Conservation (phyloP, 2,113 vertebrate species). For the Lipotes vexillifer region DNA sequence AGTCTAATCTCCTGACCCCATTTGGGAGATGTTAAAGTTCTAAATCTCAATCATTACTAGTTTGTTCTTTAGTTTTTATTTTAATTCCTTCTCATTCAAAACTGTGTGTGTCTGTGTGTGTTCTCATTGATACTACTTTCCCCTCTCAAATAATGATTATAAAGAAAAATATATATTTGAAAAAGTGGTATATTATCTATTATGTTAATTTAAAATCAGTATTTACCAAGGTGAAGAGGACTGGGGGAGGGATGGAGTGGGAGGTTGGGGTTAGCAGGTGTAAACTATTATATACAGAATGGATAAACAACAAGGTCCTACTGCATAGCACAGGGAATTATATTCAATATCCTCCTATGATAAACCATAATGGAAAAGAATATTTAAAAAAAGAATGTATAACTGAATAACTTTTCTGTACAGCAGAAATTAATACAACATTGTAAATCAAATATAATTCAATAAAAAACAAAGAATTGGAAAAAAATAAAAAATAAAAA, state of each 20-base stretch:
- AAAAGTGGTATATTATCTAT: neutral
- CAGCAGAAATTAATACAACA: too few relatives aligned
- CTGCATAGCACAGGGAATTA: too few relatives aligned
- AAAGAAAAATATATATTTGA: neutral
- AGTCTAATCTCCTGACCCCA: neutral
- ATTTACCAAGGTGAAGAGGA: neutral
- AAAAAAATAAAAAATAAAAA: fast-evolving
- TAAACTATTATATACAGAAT: too few relatives aligned
- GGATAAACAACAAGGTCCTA: too few relatives aligned
- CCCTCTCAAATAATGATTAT: neutral
- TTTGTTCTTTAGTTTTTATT: neutral
- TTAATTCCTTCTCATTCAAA: neutral
- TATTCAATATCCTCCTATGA: too few relatives aligned
- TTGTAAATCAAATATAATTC: too few relatives aligned
- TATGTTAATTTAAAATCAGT: neutral
- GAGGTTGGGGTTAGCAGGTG: too few relatives aligned
- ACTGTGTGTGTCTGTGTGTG: fast-evolving
- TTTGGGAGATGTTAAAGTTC: neutral
- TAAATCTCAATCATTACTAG: neutral
- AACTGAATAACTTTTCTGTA: too few relatives aligned
- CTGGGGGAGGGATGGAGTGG: too few relatives aligned
- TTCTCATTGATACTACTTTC: neutral
- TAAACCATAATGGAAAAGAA: too few relatives aligned
- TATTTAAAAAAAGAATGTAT: too few relatives aligned
- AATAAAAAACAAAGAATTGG: too few relatives aligned